A percentile compares a stretch with the other conserved stretches of the same genome.
Evolutionary conservation across 2,797 vertebrate species (phyloP).

Genomic region (Pipistrellus nathusii): DNA sequence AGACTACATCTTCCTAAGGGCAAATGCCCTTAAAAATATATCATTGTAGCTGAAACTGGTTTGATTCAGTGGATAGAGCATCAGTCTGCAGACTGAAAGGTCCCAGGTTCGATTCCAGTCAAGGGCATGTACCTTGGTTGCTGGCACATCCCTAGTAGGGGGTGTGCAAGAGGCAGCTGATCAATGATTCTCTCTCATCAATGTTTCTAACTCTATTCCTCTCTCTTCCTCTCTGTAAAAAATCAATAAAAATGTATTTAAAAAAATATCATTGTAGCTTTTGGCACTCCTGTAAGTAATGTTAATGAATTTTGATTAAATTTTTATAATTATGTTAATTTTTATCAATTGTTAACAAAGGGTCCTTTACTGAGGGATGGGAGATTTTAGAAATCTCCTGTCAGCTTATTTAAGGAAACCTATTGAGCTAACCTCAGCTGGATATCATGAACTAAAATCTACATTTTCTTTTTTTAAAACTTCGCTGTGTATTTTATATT

Average conservation of each 20-base stretch:
- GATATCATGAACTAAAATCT: constrained; percentile 61
- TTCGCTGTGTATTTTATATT: constrained; percentile 48
- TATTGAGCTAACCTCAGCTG: constrained; percentile 34
- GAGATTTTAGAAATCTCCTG: constrained; percentile 31
- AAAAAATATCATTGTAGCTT: too few species aligned
- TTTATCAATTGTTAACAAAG: constrained; percentile 36
- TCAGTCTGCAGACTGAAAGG: too few species aligned
- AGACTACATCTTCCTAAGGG: background rate
- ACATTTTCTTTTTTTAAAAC: constrained; percentile 59
- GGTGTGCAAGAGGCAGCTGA: too few species aligned
- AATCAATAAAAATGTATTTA: too few species aligned
- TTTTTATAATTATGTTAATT: constrained; percentile 18
- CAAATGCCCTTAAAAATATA: background rate
- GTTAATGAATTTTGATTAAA: constrained; percentile 53
- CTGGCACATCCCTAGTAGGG: too few species aligned
- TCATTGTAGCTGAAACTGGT: background rate
- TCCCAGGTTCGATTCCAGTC: too few species aligned
- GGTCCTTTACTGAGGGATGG: constrained; percentile 21
- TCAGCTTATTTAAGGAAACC: constrained; percentile 44
- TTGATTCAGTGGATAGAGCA: too few species aligned
- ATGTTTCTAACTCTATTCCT: too few species aligned
- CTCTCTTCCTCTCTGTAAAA: too few species aligned
- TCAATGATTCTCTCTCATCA: too few species aligned
- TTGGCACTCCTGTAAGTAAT: background rate
- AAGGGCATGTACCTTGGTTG: too few species aligned